Evolutionary conservation across 2,113 vertebrate species (phyloP).

Genomic region (Antennarius striatus): DNA sequence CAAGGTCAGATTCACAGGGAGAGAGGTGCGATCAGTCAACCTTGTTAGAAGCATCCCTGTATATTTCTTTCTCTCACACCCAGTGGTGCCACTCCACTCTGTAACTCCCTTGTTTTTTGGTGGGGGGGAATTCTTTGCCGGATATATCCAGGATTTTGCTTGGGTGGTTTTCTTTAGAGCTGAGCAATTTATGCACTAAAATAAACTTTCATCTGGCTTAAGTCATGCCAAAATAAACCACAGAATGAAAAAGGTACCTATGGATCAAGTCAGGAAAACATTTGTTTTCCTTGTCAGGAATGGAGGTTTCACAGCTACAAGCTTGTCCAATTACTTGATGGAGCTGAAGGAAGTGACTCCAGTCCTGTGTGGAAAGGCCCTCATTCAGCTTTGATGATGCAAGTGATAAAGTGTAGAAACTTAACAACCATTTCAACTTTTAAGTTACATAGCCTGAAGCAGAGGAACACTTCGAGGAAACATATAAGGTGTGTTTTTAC

Average conservation of each 20-base stretch:
- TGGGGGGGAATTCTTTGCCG: constrained; percentile 59
- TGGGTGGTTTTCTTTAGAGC: constrained; percentile 75
- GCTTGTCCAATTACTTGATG: constrained; percentile 55
- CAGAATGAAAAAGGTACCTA: constrained; percentile 69
- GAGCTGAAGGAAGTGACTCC: constrained; percentile 54
- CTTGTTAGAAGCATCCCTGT: constrained; percentile 52
- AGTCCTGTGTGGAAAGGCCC: constrained; percentile 28
- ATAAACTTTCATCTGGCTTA: constrained; percentile 78
- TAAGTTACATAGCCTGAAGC: background rate
- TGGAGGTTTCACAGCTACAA: constrained; percentile 64
- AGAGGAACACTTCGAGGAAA: too few species aligned
- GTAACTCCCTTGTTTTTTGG: constrained; percentile 62
- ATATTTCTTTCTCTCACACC: constrained; percentile 56
- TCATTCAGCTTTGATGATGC: constrained; percentile 7
- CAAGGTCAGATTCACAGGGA: constrained; percentile 43
- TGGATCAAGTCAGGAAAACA: constrained; percentile 74
- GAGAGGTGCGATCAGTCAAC: constrained; percentile 46
- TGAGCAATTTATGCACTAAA: constrained; percentile 75
- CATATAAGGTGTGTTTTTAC: too few species aligned
- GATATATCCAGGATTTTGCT: constrained; percentile 74
- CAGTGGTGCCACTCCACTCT: constrained; percentile 60
- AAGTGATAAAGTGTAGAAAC: background rate
- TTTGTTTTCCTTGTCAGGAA: constrained; percentile 68
- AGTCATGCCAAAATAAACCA: constrained; percentile 77
- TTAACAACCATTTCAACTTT: background rate